Base-by-base conservation (phyloP, 2,888 invertebrate genomes). In the Philaethria dido region DNA sequence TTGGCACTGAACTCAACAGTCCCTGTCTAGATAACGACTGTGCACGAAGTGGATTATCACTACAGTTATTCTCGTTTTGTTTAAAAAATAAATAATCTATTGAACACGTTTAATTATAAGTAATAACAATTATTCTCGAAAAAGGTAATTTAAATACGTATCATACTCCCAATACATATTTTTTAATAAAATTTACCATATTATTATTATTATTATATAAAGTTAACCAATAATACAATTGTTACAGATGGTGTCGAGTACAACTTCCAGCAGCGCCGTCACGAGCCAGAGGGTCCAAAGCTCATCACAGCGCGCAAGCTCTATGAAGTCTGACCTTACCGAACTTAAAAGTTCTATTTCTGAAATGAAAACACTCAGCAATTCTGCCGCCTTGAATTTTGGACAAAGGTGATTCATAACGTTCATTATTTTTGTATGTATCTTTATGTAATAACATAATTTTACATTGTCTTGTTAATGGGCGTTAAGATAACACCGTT, bases 321-420 rank as follows among this genome's bases (percentile, higher is more conserved):
- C 96, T 69, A 95, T 97, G 91, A 96, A 97, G 89, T 96, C 96
- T 72, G 96, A 97, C 85, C 93, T 96, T 59, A 94, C 94, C 69
- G 96, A 96, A 82, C 93, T 97, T 73, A 95, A 97, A 86, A 96
- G 96, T 83, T 96, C 96, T 81, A 96, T 97, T 87, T 96, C 96
- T 71, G 97, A 97, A 92, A 97, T 97, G 95, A 97, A 96, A 90
- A 97, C 95, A 79, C 92, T 96, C 69, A 92, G 91, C 78, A 90
- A 82, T 77, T 81, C 89, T 52, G 84, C 89, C 66, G 88, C 89
- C 68, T 83, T 89, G 76, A 91, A 89, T 77, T 90, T 92, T 76
- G 85, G 87, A 79, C 88, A 90, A 82, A 87, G 91, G 92, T 92
- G 73, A 80, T 65, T 71, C 48, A 73, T 69, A 47, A 55, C 54